These are phyloP conservation scores for Xanthorhoe designata DNA, from an alignment of 2,888 invertebrate species.

Conservation along the genomic window DNA sequence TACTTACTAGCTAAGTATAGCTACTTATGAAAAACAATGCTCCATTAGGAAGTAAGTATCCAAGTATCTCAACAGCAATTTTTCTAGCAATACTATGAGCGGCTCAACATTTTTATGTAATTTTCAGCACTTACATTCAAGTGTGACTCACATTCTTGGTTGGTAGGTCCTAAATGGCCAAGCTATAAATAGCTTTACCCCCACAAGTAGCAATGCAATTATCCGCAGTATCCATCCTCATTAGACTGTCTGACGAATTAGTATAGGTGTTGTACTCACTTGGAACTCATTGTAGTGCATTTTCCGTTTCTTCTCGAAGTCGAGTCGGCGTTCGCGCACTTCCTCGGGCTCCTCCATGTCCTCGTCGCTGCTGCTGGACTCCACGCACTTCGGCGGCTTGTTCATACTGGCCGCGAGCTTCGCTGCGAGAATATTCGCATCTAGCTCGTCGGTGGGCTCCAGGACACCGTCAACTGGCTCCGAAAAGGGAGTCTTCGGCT, in stretches of 20 bases:
- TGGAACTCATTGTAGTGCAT: conserved; percentile 98
- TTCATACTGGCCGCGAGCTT: conserved; percentile 87
- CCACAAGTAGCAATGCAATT: conserved; percentile 15
- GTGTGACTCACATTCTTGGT: not conserved
- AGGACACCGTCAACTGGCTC: conserved; percentile 87
- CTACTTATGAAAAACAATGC: too few species aligned
- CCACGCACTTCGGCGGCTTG: conserved; percentile 76
- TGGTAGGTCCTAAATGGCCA: not conserved
- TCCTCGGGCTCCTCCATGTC: conserved; percentile 87
- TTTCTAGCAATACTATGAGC: not conserved
- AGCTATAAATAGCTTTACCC: conserved; percentile 19
- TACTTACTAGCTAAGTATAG: too few species aligned
- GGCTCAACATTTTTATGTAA: not conserved
- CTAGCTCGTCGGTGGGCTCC: conserved; percentile 86
- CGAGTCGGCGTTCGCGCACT: conserved; percentile 87
- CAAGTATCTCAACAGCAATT: not conserved
- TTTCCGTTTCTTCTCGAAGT: conserved; percentile 97
- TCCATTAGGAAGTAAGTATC: too few species aligned
- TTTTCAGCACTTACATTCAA: not conserved
- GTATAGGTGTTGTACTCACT: conserved; percentile 51
- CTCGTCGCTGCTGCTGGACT: conserved; percentile 84
- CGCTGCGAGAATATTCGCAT: conserved; percentile 91
- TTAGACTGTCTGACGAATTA: conserved; percentile 43
- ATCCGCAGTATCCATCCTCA: conserved; percentile 16
- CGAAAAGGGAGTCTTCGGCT: conserved; percentile 96